phyloP scores from a whole-genome alignment of 2,888 invertebrate genomes.

The Parascotia fuliginaria region DNA sequence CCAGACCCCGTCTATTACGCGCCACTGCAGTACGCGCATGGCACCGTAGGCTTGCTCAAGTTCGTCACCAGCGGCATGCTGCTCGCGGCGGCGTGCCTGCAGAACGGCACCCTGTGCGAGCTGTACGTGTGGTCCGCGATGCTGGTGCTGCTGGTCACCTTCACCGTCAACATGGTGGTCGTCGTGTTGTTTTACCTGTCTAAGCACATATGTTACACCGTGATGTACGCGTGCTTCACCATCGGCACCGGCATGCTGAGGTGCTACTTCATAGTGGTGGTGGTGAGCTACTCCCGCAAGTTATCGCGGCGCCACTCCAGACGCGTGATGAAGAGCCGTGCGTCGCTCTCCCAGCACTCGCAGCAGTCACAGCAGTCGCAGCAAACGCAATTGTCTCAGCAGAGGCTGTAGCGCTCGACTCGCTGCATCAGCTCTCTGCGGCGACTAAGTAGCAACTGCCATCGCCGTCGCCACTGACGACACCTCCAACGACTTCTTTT shows the following conservation, averaged over 20 bases:
- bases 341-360: no score
- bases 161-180: conserved; percentile 6
- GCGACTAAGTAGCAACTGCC: no score
- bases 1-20: conserved; percentile 9
- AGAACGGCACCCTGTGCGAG: conserved; percentile 52
- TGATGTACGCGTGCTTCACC: background rate
- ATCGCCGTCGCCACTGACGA: no score
- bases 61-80: conserved; percentile 47
- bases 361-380: no score
- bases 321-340: no score
- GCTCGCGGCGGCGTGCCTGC: conserved; percentile 34
- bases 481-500: no score
- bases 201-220: background rate
- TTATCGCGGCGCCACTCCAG: conserved; percentile 49
- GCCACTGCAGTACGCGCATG: conserved; percentile 43
- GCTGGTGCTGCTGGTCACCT: conserved; percentile 12
- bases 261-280: conserved; percentile 38
- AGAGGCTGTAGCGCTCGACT: no score
- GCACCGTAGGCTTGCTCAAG: conserved; percentile 49
- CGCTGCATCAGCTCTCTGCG: no score
- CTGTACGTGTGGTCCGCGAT: conserved; percentile 51
- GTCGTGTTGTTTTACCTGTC: background rate
- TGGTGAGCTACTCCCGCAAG: conserved; percentile 55
- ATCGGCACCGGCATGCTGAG: conserved; percentile 12
- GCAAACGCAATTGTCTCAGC: no score